Base-by-base conservation (phyloP, 2,113 vertebrate genomes). In the Perca schrenkii region DNA sequence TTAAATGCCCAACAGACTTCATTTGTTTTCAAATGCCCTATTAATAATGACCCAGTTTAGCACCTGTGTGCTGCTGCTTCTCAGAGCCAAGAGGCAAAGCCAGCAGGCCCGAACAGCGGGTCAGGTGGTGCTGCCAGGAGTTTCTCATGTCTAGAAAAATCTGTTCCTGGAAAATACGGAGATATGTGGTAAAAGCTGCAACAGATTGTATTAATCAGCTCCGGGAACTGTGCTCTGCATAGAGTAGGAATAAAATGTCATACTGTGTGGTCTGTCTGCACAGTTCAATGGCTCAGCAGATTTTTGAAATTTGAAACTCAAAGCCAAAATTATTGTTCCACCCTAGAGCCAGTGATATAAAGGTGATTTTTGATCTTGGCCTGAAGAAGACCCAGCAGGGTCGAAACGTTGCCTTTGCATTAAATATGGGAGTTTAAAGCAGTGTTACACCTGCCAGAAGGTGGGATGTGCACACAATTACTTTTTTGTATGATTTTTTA, bases 101-200 rank as follows among this genome's bases (percentile, higher is more conserved):
- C 60, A 90, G 79, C 57, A 43, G 28, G 73, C 49, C 54, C 71
- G 75, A 75, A 52, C 77, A 70, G 63, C 58, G 28, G 77, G 72
- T 80, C 84, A 71, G 72, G 53, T 28, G 77, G 81, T 82, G 58
- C 69, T 88, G 77, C 79, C 87, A 86, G 66, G 57, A 76, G 57
- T 75, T 74, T 72, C 70, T 76, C 70, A 67, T 15, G 1, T 66
- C 72, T 64, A 47, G 34, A 71, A 43, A 61, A 76, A 73, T 50
- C 53, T 4, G 14, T 64, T 61, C 36, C 40, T 68, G 56, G 68
- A 54, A 82, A 91, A 31, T 56, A 49, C 15, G 11, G 47, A 69
- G 25, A 61, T 71, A 63, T 73, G 36, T 80, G 64, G 21, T 16
- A 60, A 80, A 69, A 69, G 67, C 70, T 68, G 71, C 63, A 85